Percentiles rank a stretch among this genome's conserved stretches.
These are phyloP conservation scores for Perca fluviatilis DNA, from an alignment of 2,113 vertebrate species.

Conservation along the genomic window DNA sequence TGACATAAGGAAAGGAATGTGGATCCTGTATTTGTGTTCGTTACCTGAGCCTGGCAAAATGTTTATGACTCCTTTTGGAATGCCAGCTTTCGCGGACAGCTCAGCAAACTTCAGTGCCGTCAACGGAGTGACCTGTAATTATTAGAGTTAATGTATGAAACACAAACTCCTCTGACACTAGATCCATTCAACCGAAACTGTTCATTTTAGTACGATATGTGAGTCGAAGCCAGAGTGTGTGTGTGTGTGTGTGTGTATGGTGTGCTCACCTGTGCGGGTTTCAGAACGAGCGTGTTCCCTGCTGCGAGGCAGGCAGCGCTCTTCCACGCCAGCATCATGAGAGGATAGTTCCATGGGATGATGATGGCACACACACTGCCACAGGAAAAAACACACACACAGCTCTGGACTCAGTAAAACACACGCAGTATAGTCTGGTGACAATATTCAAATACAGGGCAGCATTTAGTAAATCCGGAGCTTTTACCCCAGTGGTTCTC, in stretches of 20 bases:
- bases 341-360: slow-evolving; percentile 93
- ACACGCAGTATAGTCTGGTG: neutral
- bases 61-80: slow-evolving; percentile 92
- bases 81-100: slow-evolving; percentile 86
- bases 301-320: slow-evolving; percentile 89
- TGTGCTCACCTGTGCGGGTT: slow-evolving; percentile 88
- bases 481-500: slow-evolving; percentile 84
- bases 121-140: slow-evolving; percentile 88
- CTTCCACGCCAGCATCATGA: slow-evolving; percentile 95
- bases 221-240: no score
- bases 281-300: slow-evolving; percentile 91
- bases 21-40: neutral
- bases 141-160: neutral
- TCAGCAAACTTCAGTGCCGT: slow-evolving; percentile 93
- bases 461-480: neutral
- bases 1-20: no score
- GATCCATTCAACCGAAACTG: no score
- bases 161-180: neutral
- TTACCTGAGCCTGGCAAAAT: slow-evolving; percentile 90
- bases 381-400: slow-evolving; percentile 47
- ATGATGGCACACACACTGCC: slow-evolving; percentile 90
- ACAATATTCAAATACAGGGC: neutral
- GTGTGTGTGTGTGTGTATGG: no score
- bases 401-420: neutral
- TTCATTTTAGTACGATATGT: no score